Conservation (phyloP, 2,888 invertebrate genomes). For the Minunthozetes semirufus region DNA sequence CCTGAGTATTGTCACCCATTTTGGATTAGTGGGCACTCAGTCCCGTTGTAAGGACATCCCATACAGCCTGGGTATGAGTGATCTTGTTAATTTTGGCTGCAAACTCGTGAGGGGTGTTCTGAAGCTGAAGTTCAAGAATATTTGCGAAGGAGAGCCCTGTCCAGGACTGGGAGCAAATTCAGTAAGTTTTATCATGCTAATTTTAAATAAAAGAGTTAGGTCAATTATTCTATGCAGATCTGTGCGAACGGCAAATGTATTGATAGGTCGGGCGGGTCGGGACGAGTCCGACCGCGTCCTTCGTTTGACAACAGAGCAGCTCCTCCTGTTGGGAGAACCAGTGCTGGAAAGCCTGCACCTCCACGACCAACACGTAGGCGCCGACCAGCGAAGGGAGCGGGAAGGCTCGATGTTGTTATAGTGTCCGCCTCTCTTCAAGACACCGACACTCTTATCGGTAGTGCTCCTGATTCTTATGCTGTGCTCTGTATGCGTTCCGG, state of each 20-base stretch:
- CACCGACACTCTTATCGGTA: neutral
- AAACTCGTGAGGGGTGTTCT: neutral
- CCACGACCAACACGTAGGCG: neutral
- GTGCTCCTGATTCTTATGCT: neutral
- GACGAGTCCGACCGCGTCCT: neutral
- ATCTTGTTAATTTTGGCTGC: constrained; percentile 6
- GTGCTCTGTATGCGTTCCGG: neutral
- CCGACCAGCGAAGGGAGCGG: neutral
- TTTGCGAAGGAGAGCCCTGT: constrained; percentile 14
- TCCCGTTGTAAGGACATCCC: constrained; percentile 2
- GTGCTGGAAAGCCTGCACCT: neutral
- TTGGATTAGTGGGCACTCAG: neutral
- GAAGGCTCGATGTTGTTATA: neutral
- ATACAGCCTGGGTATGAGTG: constrained; percentile 9
- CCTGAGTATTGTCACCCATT: neutral
- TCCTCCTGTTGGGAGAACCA: too few species aligned
- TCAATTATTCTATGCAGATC: neutral
- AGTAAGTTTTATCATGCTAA: neutral
- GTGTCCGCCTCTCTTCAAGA: neutral
- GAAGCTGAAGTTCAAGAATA: neutral
- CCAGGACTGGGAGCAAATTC: neutral
- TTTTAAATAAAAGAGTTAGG: neutral
- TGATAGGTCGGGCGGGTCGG: neutral
- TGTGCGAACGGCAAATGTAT: neutral
- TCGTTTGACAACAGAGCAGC: neutral